A percentile compares a stretch with the other conserved stretches of the same genome.
Conservation (phyloP, 2,113 vertebrate genomes). For the Pampusana beccarii region DNA sequence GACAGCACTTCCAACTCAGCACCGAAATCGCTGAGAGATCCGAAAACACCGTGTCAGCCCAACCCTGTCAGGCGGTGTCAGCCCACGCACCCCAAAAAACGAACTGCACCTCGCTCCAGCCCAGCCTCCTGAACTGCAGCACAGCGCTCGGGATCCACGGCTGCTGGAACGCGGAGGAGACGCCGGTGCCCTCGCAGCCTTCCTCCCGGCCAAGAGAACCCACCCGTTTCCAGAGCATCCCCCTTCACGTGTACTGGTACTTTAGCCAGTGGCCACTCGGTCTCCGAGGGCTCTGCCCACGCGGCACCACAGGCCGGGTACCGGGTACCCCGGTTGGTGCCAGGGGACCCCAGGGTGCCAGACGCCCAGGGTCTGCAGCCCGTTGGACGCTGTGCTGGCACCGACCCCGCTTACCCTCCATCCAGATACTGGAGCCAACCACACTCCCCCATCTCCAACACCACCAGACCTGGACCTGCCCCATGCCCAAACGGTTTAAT, state of each 20-base stretch:
- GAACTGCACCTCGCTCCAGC: neutral
- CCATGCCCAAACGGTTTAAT: neutral
- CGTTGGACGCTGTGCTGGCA: neutral
- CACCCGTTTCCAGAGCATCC: neutral
- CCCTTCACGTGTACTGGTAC: neutral
- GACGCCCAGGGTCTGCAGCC: neutral
- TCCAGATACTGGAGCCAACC: rapidly evolving
- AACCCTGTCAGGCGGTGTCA: no score
- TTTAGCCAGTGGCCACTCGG: neutral
- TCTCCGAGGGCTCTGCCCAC: neutral
- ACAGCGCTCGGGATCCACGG: rapidly evolving
- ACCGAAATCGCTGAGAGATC: neutral
- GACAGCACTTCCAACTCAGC: neutral
- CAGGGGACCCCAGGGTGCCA: neutral
- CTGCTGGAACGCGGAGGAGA: neutral
- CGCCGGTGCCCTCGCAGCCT: neutral
- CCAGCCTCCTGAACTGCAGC: neutral
- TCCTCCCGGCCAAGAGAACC: neutral
- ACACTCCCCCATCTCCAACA: neutral
- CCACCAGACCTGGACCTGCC: neutral
- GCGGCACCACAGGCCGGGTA: neutral
- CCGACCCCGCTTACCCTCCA: neutral
- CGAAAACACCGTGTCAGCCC: neutral
- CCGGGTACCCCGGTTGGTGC: neutral
- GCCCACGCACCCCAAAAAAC: neutral